These are phyloP conservation scores for Serilophus lunatus DNA, from an alignment of 2,113 vertebrate genomes.

Conservation along the genomic window DNA sequence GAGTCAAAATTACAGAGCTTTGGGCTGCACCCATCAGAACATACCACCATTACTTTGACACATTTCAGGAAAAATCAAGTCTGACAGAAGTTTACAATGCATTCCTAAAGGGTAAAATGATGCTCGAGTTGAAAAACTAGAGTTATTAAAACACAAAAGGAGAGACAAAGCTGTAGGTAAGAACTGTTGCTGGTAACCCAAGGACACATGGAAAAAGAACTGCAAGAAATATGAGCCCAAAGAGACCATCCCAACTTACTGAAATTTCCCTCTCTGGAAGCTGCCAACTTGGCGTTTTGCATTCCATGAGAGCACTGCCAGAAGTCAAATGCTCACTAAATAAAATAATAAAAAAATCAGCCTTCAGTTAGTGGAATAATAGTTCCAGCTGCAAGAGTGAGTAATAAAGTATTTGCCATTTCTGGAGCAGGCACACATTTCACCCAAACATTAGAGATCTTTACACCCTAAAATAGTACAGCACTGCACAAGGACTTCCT, in stretches of 20 bases:
- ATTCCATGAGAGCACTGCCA: not conserved
- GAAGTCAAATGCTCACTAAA: constrained; percentile 8
- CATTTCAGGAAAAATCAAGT: not conserved
- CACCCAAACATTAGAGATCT: not conserved
- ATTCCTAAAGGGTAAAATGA: not conserved
- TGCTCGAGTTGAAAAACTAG: not conserved
- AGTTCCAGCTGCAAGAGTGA: not conserved
- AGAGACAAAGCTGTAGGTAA: constrained; percentile 25
- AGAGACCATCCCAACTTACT: constrained; percentile 20
- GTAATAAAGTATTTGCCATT: not conserved
- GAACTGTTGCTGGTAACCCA: not conserved
- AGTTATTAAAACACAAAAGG: not conserved
- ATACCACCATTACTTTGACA: not conserved
- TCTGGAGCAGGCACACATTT: not conserved
- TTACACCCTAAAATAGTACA: not conserved
- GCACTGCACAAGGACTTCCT: not conserved
- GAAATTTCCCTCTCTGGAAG: constrained; percentile 40
- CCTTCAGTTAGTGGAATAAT: not conserved
- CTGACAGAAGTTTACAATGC: not conserved
- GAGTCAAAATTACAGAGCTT: not conserved
- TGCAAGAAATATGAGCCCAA: constrained; percentile 40
- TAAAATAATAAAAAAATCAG: not conserved
- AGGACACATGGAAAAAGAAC: constrained; percentile 14
- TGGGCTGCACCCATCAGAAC: not conserved
- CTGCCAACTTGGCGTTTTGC: constrained; percentile 50